Evolutionary conservation across 2,113 vertebrate genomes (phyloP), one percentile per base, ranked within the genome.

Genomic region (Phaethon lepturus): DNA sequence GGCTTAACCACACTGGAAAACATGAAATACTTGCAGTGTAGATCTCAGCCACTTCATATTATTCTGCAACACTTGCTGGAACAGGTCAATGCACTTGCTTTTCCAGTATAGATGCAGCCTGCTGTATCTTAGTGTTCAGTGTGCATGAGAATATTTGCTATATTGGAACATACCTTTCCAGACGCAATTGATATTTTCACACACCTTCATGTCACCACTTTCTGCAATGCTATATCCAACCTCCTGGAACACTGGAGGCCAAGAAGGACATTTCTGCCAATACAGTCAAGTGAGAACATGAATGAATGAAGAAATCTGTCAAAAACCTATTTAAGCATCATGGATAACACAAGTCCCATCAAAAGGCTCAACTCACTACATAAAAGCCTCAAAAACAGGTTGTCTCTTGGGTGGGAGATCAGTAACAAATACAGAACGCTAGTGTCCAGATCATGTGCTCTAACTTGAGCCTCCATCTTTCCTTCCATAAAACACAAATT

Each of bases 111-210:
- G 31, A n/a, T 59, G 28, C 14, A 93, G 31, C 44, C 56, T 56
- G 13, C 22, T 49, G 3, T 29, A 52, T 7, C 60, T 75, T 71
- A 28, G 3, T 53, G 7, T 59, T 74, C 29, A 71, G 22, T 8
- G 25, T 42, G 17, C 45, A 23, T 18, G 15, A 35, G 35, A 58
- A 11, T n/a, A 25, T 74, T 76, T 69, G 38, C 31, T 77, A 1
- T 20, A 19, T 7, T 52, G 26, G 9, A 64, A 33, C n/a, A 45
- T 88, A 97, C 96, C 94, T 97, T 93, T 88, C 93, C 96, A 97
- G 66, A 58, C 12, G 75, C 93, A 97, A 1, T 20, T 40, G 17
- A 28, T 59, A 60, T 90, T 88, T 62, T 95, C 91, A 90, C 93
- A 98, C 40, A 95, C 60, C 35, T 96, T 93, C 56, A 96, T 33